Percentiles rank a stretch among this genome's conserved stretches.
phyloP scores from a whole-genome alignment of 2,113 vertebrate genomes.

The Halichoerus grypus region DNA sequence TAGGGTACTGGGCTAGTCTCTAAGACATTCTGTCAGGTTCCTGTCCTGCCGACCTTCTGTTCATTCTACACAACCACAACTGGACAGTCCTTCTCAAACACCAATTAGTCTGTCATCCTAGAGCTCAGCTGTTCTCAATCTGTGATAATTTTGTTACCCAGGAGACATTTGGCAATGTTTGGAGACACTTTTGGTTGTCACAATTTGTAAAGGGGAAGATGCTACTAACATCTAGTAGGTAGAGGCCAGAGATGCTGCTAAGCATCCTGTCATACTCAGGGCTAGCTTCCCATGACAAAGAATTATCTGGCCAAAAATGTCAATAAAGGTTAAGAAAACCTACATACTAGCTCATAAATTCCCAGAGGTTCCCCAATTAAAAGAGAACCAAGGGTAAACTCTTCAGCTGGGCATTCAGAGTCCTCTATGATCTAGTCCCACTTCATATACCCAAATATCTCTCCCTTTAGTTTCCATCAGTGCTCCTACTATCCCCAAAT shows the following conservation, averaged over 20 bases:
- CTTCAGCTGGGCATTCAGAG: neutral
- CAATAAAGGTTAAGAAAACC: neutral
- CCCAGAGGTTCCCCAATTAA: neutral
- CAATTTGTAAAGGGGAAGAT: neutral
- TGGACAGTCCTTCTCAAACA: neutral
- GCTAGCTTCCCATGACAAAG: neutral
- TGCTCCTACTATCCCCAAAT: neutral
- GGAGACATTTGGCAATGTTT: neutral
- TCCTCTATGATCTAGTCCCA: neutral
- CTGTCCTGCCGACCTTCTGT: neutral
- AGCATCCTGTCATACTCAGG: neutral
- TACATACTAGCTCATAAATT: neutral
- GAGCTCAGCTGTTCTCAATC: neutral
- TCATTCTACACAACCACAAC: slow-evolving; percentile 16
- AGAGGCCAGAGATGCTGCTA: neutral
- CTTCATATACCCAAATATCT: neutral
- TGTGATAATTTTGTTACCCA: neutral
- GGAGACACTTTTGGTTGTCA: slow-evolving; percentile 16
- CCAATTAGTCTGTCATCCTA: neutral
- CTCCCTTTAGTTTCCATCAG: neutral
- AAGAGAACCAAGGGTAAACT: neutral
- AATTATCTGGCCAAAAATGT: neutral
- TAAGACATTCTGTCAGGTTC: neutral
- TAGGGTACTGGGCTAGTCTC: neutral
- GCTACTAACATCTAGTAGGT: neutral